Evolutionary conservation across 2,797 vertebrate species (phyloP), one percentile per base, ranked within the genome.

Genomic region (Rhinella marina): DNA sequence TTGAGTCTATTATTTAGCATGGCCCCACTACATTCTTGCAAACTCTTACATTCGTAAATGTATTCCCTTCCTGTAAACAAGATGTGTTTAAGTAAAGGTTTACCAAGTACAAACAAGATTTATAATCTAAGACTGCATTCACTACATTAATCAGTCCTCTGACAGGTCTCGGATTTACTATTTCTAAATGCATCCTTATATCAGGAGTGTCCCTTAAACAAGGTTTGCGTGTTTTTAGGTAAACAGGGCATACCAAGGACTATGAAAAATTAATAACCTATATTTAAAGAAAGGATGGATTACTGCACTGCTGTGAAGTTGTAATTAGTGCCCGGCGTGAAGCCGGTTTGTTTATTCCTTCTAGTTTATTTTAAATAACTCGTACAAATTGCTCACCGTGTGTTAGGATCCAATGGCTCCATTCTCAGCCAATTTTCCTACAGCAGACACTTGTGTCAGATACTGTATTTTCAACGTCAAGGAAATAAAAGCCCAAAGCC

Each of bases 231-330:
- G 41, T 54, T 82, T 82, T 56, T 64, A 32, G 4, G 57, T 62
- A 83, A 76, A 79, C 76, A 61, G 64, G 75, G 25, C 29, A 61
- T 79, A n/a, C 81, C 54, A 21, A 13, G 70, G 72, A 23, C 73
- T 70, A 59, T 16, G 57, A 52, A 75, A 75, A 81, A 81, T 81
- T n/a, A 62, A 81, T 64, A 75, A 81, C 64, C 76, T 81, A 50
- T 81, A 81, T 75, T 88, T 85, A 75, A 48, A 85, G 16, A 76
- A 56, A 54, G 81, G 78, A 77, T 82, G 54, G 83, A 88, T 88
- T 88, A 76, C 59, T 76, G 27, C 50, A 81, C 77, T 84, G 56
- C 54, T 56, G 25, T 41, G 17, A 25, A 54, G 23, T 79, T 81
- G 76, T 88, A 70, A 64, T 86, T 81, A 68, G 66, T n/a, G 29